Evolutionary conservation across 2,797 vertebrate species (phyloP).

Genomic region (Luscinia megarhynchos): DNA sequence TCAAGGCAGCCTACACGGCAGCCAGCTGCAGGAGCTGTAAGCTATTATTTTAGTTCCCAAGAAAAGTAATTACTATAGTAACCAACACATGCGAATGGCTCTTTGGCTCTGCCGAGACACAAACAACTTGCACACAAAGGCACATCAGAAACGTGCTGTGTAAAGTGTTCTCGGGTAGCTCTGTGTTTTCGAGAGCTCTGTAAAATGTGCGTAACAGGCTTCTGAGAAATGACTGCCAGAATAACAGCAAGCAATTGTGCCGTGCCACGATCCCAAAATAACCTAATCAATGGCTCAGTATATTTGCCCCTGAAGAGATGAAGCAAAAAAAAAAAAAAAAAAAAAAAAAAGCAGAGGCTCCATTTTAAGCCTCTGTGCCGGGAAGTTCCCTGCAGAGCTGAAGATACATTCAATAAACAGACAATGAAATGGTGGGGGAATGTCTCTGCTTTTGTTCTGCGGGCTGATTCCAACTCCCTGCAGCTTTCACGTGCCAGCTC

Average conservation of each 20-base stretch:
- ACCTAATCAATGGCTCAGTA: slow-evolving; percentile 26
- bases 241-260: background rate
- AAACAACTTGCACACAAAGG: slow-evolving; percentile 48
- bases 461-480: background rate
- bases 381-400: background rate
- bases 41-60: slow-evolving; percentile 62
- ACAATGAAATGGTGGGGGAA: background rate
- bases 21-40: slow-evolving; percentile 46
- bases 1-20: slow-evolving; percentile 54
- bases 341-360: background rate
- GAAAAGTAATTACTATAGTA: slow-evolving; percentile 73
- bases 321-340: background rate
- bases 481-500: background rate
- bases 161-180: background rate
- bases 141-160: background rate
- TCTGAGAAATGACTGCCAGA: background rate
- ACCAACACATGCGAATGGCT: slow-evolving; percentile 40
- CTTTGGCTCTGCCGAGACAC: slow-evolving; percentile 34
- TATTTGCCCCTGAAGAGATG: slow-evolving; percentile 7
- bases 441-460: background rate
- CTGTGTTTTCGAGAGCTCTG: background rate
- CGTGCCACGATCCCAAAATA: background rate
- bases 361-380: background rate
- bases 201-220: background rate
- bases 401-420: background rate